Evolutionary conservation across 2,888 invertebrate genomes (phyloP), one percentile per base, ranked within the genome.

Genomic region (Euzophera pinguis): DNA sequence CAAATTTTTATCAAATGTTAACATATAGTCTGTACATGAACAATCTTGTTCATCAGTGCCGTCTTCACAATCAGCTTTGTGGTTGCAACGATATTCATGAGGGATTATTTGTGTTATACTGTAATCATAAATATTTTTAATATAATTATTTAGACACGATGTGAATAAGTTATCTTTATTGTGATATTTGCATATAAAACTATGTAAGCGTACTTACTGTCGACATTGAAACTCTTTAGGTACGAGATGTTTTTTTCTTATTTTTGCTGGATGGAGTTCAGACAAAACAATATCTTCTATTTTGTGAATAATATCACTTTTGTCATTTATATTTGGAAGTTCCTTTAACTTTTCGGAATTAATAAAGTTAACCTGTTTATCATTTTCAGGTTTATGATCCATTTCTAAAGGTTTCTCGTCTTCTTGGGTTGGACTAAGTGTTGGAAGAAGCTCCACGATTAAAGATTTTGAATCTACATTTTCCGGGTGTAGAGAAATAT

Each of bases 1-100:
- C 0, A 94, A 89, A 7, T 86, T 78, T 9, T 92, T 88, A 56
- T 89, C 73, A 43, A 78, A 69, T 12, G 85, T 82, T 52, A 77
- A 76, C 41, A 96, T 79, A 66, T 92, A 93, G 68, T 96, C 95
- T n/a, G 83, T 88, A 70, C 96, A 96, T 0, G 90, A 91, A 71
- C 97, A 97, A 55, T 91, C 83, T 4, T 90, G 73, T 81, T 97
- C 97, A 75, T 97, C 97, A 0, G 94, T 94, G 3, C 94, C 95
- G 82, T 97, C 97, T 80, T 96, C 95, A 74, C 97, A 97, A 69
- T 97, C 95, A 13, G 92, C 79, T 54, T 91, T 83, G 41, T 91
- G 92, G 69, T 97, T 91, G 73, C 97, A 97, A 27, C 92, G 91
- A 61, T 92, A 88, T 1, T 73, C 62, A 17, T 87, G 77, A 0